Conservation (phyloP, 2,113 vertebrate species). For the Theristicus caerulescens region DNA sequence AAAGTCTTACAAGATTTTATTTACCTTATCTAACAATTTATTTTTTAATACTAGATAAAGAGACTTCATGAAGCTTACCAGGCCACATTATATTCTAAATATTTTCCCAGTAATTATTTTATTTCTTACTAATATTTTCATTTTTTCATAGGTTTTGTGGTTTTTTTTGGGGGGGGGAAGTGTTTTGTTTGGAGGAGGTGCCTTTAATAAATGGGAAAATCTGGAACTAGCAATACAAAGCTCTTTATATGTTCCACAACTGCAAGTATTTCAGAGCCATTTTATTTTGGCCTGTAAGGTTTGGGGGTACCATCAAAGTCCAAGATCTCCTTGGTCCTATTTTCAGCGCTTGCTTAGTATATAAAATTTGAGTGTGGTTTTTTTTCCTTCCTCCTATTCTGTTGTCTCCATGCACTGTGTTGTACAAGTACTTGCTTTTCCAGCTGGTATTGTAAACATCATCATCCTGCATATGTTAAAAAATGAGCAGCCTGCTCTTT, state of each 20-base stretch:
- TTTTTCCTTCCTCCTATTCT: neutral
- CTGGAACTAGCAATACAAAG: neutral
- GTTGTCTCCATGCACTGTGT: neutral
- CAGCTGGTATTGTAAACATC: slow-evolving; percentile 47
- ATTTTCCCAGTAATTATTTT: neutral
- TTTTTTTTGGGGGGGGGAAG: rapidly evolving
- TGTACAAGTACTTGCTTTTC: slow-evolving; percentile 19
- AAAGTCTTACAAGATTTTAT: neutral
- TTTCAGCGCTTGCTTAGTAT: neutral
- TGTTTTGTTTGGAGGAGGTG: rapidly evolving
- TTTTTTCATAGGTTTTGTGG: neutral
- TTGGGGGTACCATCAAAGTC: neutral
- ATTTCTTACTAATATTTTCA: neutral
- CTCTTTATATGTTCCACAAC: neutral
- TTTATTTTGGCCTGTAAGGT: neutral
- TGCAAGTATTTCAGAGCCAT: neutral
- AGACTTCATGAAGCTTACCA: neutral
- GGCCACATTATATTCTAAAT: neutral
- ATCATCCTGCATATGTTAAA: slow-evolving; percentile 14
- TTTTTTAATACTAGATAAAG: neutral
- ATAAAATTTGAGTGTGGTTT: neutral
- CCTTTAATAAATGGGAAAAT: neutral
- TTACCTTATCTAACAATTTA: neutral
- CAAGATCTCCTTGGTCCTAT: neutral
- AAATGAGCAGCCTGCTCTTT: slow-evolving; percentile 47